A percentile compares a stretch with the other conserved stretches of the same genome.
Conservation (phyloP, 30 jellyfish, hydroid and myxozoan species). For the Mastigias papua region DNA sequence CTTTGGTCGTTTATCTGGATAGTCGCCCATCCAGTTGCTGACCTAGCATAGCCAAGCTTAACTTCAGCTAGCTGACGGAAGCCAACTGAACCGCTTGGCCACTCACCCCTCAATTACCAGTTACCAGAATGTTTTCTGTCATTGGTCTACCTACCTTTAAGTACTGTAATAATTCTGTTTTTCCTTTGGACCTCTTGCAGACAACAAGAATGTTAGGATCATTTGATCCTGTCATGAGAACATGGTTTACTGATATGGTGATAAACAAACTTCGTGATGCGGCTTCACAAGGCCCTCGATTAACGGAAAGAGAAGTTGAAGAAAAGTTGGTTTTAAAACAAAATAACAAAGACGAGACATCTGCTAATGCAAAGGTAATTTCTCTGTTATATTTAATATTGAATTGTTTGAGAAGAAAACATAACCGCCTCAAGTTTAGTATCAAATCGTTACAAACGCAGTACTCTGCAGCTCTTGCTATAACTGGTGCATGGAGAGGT, state of each 20-base stretch:
- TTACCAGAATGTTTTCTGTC: too few relatives aligned
- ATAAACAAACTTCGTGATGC: slow-evolving; percentile 38
- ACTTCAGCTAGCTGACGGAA: too few relatives aligned
- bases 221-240: slow-evolving; percentile 33
- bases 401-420: neutral
- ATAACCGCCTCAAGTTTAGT: too few relatives aligned
- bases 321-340: neutral
- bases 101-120: too few relatives aligned
- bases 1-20: too few relatives aligned
- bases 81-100: too few relatives aligned
- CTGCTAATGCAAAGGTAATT: slow-evolving; percentile 8
- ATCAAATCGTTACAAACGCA: too few relatives aligned
- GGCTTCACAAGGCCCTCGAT: slow-evolving; percentile 44
- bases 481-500: too few relatives aligned
- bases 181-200: neutral
- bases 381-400: neutral
- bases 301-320: slow-evolving; percentile 21
- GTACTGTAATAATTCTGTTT: too few relatives aligned
- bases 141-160: neutral
- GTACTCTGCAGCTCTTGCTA: too few relatives aligned
- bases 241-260: slow-evolving; percentile 25
- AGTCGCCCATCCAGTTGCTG: too few relatives aligned
- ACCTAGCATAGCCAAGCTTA: too few relatives aligned
- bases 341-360: slow-evolving; percentile 18
- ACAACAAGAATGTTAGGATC: slow-evolving; percentile 25